These are phyloP conservation scores for Pteronura brasiliensis DNA, from an alignment of 2,113 vertebrate species.

Conservation along the genomic window DNA sequence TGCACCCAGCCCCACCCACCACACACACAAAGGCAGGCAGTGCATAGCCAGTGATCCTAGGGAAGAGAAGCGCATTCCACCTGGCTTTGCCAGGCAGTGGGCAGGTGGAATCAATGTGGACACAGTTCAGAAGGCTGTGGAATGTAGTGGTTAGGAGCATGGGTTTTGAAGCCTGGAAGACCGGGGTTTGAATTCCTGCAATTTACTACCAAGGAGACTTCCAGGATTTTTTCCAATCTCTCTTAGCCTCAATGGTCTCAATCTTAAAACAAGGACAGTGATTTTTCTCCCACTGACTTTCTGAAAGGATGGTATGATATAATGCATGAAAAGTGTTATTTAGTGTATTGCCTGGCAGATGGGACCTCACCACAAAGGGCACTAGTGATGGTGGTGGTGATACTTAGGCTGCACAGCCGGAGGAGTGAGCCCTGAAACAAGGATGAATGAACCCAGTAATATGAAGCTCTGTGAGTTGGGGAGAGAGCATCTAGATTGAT, in stretches of 20 bases:
- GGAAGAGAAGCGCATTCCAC: background rate
- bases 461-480: background rate
- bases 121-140: too few relatives aligned
- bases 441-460: background rate
- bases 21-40: background rate
- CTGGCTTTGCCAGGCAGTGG: background rate
- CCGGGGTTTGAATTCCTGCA: background rate
- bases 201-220: background rate
- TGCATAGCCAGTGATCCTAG: background rate
- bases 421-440: background rate
- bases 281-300: background rate
- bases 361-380: background rate
- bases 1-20: background rate
- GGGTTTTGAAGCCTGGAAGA: background rate
- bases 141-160: background rate
- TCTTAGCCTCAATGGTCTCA: background rate
- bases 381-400: too few relatives aligned
- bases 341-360: background rate
- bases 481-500: background rate
- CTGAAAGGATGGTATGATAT: background rate
- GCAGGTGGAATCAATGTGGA: accelerated
- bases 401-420: background rate
- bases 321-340: background rate
- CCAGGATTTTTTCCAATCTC: background rate
- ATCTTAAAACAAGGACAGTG: background rate